Conservation (phyloP, 2,888 invertebrate species). For the Drosophila hawaiiensis region DNA sequence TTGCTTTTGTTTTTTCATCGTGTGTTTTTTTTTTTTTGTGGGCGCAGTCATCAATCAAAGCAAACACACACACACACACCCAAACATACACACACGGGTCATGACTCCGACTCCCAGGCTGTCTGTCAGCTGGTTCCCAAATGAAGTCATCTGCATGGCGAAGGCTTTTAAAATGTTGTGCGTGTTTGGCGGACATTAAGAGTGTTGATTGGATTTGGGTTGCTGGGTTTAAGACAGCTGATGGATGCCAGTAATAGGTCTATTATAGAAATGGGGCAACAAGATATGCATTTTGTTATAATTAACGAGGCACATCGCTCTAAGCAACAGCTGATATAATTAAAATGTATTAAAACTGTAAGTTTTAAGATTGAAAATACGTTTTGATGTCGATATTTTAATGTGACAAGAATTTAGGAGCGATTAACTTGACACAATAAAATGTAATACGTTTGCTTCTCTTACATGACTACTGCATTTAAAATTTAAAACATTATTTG, state of each 20-base stretch:
- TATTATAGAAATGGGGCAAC: constrained; percentile 9
- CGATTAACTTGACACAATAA: neutral
- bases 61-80: constrained; percentile 12
- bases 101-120: constrained; percentile 48
- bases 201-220: constrained; percentile 63
- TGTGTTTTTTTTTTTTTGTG: constrained; percentile 33
- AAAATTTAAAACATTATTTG: neutral
- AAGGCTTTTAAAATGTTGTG: constrained; percentile 36
- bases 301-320: neutral
- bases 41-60: constrained; percentile 75
- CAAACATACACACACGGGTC: neutral
- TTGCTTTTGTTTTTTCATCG: neutral
- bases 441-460: neutral
- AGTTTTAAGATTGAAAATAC: neutral
- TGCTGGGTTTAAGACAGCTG: constrained; percentile 1
- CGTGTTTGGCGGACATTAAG: constrained; percentile 62
- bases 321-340: neutral
- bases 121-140: constrained; percentile 45
- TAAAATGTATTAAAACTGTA: rapidly evolving
- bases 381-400: neutral
- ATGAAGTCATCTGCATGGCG: constrained; percentile 66
- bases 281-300: constrained; percentile 10
- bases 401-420: neutral
- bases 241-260: constrained; percentile 27
- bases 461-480: neutral